phyloP scores from a whole-genome alignment of 2,113 vertebrate species.

The Anoplopoma fimbria region DNA sequence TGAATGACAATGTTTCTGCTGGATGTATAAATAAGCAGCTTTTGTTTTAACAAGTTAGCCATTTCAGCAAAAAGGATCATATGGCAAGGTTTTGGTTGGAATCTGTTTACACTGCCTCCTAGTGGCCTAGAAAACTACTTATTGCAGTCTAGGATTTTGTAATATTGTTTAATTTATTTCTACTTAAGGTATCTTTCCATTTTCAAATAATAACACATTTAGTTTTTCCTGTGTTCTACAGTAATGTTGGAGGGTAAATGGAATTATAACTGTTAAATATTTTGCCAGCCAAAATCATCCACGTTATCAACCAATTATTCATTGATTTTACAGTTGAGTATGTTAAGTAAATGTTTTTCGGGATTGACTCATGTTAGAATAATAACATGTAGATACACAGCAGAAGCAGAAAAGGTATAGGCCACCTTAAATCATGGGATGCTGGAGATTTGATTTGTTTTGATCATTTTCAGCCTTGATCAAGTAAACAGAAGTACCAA shows the following conservation, averaged over 20 bases:
- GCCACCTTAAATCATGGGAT: background rate
- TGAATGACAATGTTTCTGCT: background rate
- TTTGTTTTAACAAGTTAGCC: background rate
- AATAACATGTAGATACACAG: background rate
- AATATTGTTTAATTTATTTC: background rate
- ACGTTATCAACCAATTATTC: background rate
- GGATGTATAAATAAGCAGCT: background rate
- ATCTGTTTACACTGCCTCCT: background rate
- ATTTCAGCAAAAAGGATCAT: background rate
- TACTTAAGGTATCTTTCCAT: background rate
- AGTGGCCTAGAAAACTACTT: background rate
- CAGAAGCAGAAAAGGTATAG: background rate
- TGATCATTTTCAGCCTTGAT: constrained; percentile 16
- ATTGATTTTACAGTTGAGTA: background rate
- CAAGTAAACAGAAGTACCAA: background rate
- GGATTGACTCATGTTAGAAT: background rate
- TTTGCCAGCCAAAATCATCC: background rate
- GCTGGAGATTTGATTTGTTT: constrained; percentile 25
- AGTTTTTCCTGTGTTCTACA: background rate
- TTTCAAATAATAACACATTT: background rate
- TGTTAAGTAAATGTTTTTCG: background rate
- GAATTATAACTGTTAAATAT: background rate
- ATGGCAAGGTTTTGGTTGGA: background rate
- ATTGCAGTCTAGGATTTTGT: background rate
- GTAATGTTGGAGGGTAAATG: background rate